phyloP scores from a whole-genome alignment of 2,113 vertebrate species.

The Mus musculus region GRCm39 chr8:117253501-117254000 shows the following conservation, averaged over 20 bases:
- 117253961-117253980: not conserved
- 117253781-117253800: not conserved
- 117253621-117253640: not conserved
- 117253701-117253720: not conserved
- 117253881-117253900: not conserved
- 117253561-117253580: not conserved
- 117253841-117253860: not conserved
- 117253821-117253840: not conserved
- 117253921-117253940: not conserved
- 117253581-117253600: not conserved
- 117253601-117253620: not conserved
- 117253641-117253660: not conserved
- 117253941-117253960: not conserved
- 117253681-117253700: not conserved
- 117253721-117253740: not conserved
- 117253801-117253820: not conserved
- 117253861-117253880: not conserved
- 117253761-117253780: not conserved
- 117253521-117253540: not conserved
- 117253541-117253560: not conserved
- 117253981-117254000: not conserved
- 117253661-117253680: not conserved
- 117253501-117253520: not conserved
- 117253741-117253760: not conserved
- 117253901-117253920: not conserved